phyloP scores from a whole-genome alignment of 2,113 vertebrate genomes.

The Phylloscopus trochiloides region DNA sequence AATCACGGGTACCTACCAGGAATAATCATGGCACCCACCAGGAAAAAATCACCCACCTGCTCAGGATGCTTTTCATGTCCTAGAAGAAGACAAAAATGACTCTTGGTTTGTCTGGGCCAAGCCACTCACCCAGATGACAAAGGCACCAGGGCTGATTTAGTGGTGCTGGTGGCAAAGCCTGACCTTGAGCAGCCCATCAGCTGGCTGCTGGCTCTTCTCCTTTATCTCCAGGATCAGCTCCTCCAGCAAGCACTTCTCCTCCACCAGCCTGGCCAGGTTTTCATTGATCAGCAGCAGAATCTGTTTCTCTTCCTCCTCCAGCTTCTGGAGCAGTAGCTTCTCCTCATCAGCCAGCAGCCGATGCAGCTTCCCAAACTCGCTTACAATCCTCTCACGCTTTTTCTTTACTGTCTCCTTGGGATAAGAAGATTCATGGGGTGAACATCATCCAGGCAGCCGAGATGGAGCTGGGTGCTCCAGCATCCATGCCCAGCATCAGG shows the following conservation, averaged over 20 bases:
- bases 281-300: slow-evolving; percentile 46
- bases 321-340: slow-evolving; percentile 47
- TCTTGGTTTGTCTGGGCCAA: not conserved
- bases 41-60: not conserved
- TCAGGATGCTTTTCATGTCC: slow-evolving; percentile 40
- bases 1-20: not conserved
- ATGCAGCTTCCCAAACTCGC: slow-evolving; percentile 48
- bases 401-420: slow-evolving; percentile 33
- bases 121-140: not conserved
- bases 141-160: not conserved
- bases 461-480: accelerated
- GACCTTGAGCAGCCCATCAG: slow-evolving; percentile 35
- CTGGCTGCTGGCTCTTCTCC: slow-evolving; percentile 12
- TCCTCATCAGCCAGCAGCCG: slow-evolving; percentile 40
- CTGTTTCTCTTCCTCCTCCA: slow-evolving; percentile 51
- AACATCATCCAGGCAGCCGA: accelerated
- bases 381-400: slow-evolving; percentile 36
- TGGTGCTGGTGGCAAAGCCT: not conserved
- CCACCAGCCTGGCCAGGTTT: slow-evolving; percentile 5
- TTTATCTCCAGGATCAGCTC: slow-evolving; percentile 44
- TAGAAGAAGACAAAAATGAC: not conserved
- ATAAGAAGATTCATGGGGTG: not conserved
- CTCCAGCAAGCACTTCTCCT: slow-evolving; percentile 32
- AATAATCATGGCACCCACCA: not conserved
- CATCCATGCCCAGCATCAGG: not conserved